Conservation (phyloP, 2,888 invertebrate genomes). For the Ochlodes sylvanus region DNA sequence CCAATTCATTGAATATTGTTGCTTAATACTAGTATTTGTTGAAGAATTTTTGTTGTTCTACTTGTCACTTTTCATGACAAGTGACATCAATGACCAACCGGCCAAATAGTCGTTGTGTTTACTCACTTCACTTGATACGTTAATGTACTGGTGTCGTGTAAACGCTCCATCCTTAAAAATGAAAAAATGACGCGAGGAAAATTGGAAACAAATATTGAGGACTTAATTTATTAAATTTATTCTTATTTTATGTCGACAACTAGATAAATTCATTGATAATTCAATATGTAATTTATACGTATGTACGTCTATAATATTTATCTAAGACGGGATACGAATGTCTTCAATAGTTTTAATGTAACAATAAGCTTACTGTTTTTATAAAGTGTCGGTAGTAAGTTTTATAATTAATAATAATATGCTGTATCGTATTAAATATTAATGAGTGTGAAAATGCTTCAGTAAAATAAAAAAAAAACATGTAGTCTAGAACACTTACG, state of each 20-base stretch:
- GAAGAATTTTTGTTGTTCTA: background rate
- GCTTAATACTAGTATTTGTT: conserved; percentile 5
- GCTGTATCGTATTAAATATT: background rate
- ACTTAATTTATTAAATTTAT: background rate
- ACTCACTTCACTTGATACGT: background rate
- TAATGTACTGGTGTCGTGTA: background rate
- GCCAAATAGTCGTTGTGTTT: background rate
- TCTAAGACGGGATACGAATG: too few species aligned
- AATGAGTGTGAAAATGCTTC: background rate
- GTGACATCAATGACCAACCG: background rate
- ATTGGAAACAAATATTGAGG: background rate
- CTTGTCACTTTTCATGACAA: background rate
- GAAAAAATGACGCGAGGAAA: background rate
- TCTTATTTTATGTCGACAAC: background rate
- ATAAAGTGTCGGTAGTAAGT: too few species aligned
- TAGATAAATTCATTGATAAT: background rate
- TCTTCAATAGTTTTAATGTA: too few species aligned
- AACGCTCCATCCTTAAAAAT: background rate
- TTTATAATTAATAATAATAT: too few species aligned
- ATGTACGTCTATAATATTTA: too few species aligned
- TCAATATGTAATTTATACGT: too few species aligned
- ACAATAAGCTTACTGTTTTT: too few species aligned
- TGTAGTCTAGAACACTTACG: background rate
- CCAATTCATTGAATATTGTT: background rate
- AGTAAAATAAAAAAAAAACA: background rate